Percentiles rank a stretch among this genome's conserved stretches.
phyloP scores from a whole-genome alignment of 2,113 vertebrate genomes.

The Nyctibius bracteatus region DNA sequence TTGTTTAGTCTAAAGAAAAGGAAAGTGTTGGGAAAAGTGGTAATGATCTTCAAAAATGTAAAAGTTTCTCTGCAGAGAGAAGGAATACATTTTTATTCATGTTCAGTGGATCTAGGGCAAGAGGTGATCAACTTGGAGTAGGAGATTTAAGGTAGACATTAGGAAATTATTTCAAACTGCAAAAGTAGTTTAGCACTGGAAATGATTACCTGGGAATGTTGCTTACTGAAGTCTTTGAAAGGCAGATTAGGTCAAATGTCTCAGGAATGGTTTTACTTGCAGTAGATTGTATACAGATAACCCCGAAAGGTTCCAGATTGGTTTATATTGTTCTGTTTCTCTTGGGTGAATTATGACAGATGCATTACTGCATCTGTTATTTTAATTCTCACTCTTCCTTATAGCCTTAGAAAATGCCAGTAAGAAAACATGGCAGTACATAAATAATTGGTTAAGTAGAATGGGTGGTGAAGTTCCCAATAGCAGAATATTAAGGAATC shows the following conservation, averaged over 20 bases:
- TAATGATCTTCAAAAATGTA: not conserved
- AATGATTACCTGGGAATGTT: not conserved
- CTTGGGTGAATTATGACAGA: not conserved
- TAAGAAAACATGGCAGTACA: not conserved
- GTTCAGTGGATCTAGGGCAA: not conserved
- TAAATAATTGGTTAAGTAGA: not conserved
- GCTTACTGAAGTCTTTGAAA: not conserved
- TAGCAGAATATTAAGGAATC: not conserved
- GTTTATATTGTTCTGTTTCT: not conserved
- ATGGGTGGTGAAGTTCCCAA: not conserved
- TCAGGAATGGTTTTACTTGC: not conserved
- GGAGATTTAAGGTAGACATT: not conserved
- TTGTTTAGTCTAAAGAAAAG: not conserved
- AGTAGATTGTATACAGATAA: not conserved
- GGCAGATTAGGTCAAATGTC: not conserved
- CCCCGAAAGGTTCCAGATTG: not conserved
- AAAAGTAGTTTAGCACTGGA: not conserved
- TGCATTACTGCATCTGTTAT: not conserved
- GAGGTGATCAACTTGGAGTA: not conserved
- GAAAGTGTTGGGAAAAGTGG: not conserved
- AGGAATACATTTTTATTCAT: not conserved
- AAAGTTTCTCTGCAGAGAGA: not conserved
- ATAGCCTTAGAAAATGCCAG: not conserved
- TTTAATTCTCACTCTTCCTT: not conserved
- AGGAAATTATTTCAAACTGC: not conserved